Percentiles rank a stretch among this genome's conserved stretches.
phyloP scores from a whole-genome alignment of 1,140 invertebrate genomes.

The Coboldia fuscipes region DNA sequence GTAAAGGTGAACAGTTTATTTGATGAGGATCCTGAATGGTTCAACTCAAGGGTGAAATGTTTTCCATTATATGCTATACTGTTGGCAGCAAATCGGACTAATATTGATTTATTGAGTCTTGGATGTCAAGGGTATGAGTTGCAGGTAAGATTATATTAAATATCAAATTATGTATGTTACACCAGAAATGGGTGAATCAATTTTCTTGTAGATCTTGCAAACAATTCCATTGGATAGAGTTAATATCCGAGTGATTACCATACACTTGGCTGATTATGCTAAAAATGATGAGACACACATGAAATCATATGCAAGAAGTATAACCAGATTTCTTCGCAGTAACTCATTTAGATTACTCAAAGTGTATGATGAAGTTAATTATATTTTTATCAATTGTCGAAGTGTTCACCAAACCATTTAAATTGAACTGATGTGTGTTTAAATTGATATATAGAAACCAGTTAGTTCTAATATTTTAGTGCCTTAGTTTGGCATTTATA shows the following conservation, averaged over 20 bases:
- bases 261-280: slow-evolving; percentile 19
- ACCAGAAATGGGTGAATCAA: no score
- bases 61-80: slow-evolving; percentile 64
- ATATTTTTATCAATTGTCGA: no score
- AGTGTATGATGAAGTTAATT: slow-evolving; percentile 10
- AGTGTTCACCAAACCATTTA: no score
- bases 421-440: no score
- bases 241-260: slow-evolving; percentile 25
- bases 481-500: no score
- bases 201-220: slow-evolving; percentile 21
- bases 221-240: slow-evolving; percentile 27
- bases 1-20: slow-evolving; percentile 31
- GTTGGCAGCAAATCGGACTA: slow-evolving; percentile 45
- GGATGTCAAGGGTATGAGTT: slow-evolving; percentile 40
- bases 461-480: no score
- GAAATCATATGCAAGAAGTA: slow-evolving; percentile 14
- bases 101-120: slow-evolving; percentile 48
- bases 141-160: slow-evolving; percentile 10
- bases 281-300: slow-evolving; percentile 10
- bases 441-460: no score
- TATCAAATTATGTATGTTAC: no score
- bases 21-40: slow-evolving; percentile 24
- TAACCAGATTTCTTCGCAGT: slow-evolving; percentile 17
- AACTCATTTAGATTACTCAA: slow-evolving; percentile 14
- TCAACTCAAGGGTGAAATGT: slow-evolving; percentile 47